These are phyloP conservation scores for Alauda arvensis DNA, from an alignment of 2,797 vertebrate species.

Conservation along the genomic window DNA sequence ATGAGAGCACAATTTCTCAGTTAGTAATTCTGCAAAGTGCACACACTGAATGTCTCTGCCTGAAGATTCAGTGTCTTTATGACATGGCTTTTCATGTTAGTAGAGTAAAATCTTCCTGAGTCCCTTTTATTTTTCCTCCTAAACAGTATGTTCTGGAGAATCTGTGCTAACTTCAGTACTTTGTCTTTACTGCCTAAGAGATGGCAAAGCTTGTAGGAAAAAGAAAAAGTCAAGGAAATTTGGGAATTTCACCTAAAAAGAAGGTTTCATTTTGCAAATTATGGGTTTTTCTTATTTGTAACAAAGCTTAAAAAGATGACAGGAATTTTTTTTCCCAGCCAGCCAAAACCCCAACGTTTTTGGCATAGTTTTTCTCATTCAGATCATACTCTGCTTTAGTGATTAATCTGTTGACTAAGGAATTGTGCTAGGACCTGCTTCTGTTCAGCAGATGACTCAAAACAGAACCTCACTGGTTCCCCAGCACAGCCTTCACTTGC, in stretches of 20 bases:
- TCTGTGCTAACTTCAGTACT: neutral
- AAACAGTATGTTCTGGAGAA: neutral
- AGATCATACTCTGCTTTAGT: neutral
- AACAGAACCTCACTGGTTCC: neutral
- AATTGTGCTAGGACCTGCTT: neutral
- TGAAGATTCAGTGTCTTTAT: neutral
- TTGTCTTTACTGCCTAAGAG: neutral
- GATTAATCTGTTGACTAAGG: neutral
- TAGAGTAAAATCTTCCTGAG: neutral
- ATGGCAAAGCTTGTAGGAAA: neutral
- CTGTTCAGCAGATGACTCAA: neutral
- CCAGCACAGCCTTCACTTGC: neutral
- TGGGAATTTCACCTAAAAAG: neutral
- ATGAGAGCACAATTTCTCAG: neutral
- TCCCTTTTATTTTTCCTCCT: neutral
- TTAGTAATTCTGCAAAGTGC: neutral
- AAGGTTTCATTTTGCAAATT: neutral
- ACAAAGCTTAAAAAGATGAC: neutral
- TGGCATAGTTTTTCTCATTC: neutral
- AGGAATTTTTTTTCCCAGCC: neutral
- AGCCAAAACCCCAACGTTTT: fast-evolving
- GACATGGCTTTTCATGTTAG: neutral
- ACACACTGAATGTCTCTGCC: neutral
- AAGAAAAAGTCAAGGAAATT: neutral
- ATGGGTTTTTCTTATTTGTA: neutral